These are phyloP conservation scores for Chloroceryle aenea DNA, from an alignment of 2,113 vertebrate species.

Conservation along the genomic window DNA sequence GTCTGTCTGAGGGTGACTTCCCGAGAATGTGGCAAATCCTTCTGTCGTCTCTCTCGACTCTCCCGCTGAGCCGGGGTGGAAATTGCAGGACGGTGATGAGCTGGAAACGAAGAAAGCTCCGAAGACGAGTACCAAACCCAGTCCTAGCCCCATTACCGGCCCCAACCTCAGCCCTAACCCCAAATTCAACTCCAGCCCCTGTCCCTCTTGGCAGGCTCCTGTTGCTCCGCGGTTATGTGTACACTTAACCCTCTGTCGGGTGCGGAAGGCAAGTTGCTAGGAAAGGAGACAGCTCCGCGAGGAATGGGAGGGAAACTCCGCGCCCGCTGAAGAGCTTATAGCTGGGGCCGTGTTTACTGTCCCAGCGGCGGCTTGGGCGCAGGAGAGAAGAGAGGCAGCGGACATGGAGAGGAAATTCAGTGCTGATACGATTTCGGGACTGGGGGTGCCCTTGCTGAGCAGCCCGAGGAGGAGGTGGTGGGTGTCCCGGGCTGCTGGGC, in stretches of 20 bases:
- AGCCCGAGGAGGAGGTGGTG: background rate
- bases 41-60: background rate
- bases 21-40: background rate
- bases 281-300: background rate
- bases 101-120: background rate
- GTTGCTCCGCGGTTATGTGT: background rate
- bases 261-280: background rate
- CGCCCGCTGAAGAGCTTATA: background rate
- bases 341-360: background rate
- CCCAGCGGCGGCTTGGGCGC: background rate
- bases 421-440: background rate
- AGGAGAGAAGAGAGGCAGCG: background rate
- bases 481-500: fast-evolving
- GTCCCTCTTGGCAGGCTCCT: background rate
- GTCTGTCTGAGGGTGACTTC: background rate
- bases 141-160: background rate
- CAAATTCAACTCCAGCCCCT: background rate
- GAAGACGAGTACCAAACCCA: background rate
- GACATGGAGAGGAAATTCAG: background rate
- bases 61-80: background rate
- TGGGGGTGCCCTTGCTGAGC: background rate
- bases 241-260: background rate
- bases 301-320: background rate
- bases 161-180: background rate
- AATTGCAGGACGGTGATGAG: background rate